phyloP scores from a whole-genome alignment of 2,888 invertebrate genomes.

The Himalopsyche kuldschensis region DNA sequence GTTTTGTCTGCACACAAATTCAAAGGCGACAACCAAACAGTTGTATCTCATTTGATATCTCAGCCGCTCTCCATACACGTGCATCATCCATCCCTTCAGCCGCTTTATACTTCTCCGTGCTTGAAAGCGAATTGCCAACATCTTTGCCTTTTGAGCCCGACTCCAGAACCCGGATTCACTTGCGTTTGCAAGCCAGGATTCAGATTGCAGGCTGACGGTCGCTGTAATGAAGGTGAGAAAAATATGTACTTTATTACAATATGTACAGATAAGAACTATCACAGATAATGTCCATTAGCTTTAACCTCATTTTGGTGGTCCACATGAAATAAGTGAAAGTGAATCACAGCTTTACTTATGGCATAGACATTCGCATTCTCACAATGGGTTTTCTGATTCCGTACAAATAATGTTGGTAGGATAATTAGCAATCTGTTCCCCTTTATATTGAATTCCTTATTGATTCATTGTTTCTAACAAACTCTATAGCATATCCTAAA shows the following conservation, averaged over 20 bases:
- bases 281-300: too few species aligned
- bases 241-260: background rate
- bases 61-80: conserved; percentile 95
- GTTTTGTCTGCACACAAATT: conserved; percentile 91
- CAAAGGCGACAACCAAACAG: conserved; percentile 87
- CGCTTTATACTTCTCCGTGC: conserved; percentile 78
- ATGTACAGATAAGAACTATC: background rate
- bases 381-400: too few species aligned
- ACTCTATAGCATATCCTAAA: too few species aligned
- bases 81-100: conserved; percentile 93
- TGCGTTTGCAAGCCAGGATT: conserved; percentile 94
- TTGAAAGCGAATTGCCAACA: conserved; percentile 77
- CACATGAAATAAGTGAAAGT: too few species aligned
- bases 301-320: too few species aligned
- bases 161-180: conserved; percentile 67
- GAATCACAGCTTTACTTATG: too few species aligned
- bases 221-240: conserved; percentile 66
- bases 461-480: too few species aligned
- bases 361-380: too few species aligned
- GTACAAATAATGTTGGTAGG: too few species aligned
- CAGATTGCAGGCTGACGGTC: conserved; percentile 66
- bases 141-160: conserved; percentile 87
- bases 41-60: conserved; percentile 91
- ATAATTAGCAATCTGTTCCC: too few species aligned
- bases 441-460: too few species aligned